phyloP scores from a whole-genome alignment of 2,797 vertebrate genomes.

The Tangara arthus region DNA sequence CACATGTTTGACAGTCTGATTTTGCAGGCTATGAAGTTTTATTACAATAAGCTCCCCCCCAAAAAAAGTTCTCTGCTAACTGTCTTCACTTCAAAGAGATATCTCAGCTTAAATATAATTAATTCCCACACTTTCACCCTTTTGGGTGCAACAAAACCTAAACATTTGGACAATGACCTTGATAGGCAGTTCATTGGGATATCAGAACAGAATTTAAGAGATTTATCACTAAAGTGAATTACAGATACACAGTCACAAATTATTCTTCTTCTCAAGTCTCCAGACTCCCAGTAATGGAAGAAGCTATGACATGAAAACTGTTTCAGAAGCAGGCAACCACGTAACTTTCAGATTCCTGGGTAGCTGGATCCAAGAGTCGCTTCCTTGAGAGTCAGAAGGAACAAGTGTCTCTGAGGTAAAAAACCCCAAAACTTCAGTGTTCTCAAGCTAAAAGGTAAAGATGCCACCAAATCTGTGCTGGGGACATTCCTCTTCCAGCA shows the following conservation, averaged over 20 bases:
- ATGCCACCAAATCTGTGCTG: background rate
- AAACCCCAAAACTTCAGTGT: background rate
- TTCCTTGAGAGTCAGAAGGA: background rate
- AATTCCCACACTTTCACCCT: background rate
- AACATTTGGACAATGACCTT: background rate
- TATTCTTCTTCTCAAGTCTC: background rate
- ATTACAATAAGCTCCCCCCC: background rate
- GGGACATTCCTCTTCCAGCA: background rate
- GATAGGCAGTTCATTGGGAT: background rate
- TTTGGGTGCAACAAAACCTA: background rate
- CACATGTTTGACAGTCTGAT: rapidly evolving
- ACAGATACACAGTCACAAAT: background rate
- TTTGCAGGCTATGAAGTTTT: background rate
- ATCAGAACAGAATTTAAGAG: background rate
- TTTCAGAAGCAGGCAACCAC: background rate
- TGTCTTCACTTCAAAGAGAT: background rate
- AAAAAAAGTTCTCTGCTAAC: background rate
- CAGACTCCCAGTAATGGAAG: background rate
- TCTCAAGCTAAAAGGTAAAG: background rate
- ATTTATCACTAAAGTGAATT: background rate
- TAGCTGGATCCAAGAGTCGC: background rate
- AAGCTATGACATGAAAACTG: background rate
- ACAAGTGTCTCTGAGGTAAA: background rate
- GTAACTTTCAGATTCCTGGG: background rate
- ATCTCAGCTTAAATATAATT: background rate